Base-by-base conservation (phyloP, 2,113 vertebrate genomes). In the Fulmarus glacialis region DNA sequence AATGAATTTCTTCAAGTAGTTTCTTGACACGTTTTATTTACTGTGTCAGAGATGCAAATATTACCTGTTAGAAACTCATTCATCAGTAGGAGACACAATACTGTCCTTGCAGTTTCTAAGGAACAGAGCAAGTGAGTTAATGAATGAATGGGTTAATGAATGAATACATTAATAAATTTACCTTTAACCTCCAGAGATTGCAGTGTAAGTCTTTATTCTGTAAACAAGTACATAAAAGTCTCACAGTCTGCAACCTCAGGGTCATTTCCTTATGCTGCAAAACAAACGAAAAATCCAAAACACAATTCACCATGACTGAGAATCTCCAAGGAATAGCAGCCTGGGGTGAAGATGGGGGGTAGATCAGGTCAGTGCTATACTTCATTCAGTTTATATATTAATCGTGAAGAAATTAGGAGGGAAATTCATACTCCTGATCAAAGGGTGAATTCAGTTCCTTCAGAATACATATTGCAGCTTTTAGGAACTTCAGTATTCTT, bases 61-160 rank as follows among this genome's bases (percentile, higher is more conserved):
- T 15, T 45, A 38, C 29, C 26, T 30, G 10, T 67, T 59, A 43
- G 47, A 91, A 87, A 42, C 2, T 1, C 8, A 48, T 45, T 83
- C 11, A 6, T 55, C 40, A 60, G 4, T n/a, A 84, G 24, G 8
- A 63, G 20, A 82, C 47, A 52, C 17, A 45, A 11, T 67, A 27
- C 19, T 59, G 24, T 80, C 24, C 36, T 11, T 87, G 38, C 13
- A 85, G 15, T 83, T 78, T 56, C 32, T 67, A 58, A 87, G 55
- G 77, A 79, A 12, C 43, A 73, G n/a, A 78, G 38, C 4, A 13
- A 77, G 32, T 21, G 4, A 83, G 75, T 91, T 95, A 96, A 96
- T 82, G 79, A 92, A 74, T 93, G 60, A 95, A 90, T 47, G 48
- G 60, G 72, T 96, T 91, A 95, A 92, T 83, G 71, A 92, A 81